Evolutionary conservation across 1,140 invertebrate species (phyloP).

Genomic region (Oryctes rhinoceros): DNA sequence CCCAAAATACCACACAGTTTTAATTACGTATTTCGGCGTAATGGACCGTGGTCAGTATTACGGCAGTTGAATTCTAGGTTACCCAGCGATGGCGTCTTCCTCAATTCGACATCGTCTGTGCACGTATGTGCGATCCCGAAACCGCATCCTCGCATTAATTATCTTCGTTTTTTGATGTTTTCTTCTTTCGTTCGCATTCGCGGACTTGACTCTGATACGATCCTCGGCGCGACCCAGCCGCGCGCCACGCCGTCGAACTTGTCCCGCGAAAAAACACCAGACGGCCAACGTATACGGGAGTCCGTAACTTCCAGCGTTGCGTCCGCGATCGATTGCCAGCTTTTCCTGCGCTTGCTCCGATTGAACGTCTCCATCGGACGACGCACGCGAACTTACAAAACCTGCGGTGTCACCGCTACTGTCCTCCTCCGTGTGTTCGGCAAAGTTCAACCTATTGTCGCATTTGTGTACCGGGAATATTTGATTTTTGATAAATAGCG

Average conservation of each 20-base stretch:
- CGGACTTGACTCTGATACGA: background rate
- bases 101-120: background rate
- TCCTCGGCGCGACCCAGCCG: background rate
- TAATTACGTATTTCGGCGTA: too few species aligned
- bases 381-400: conserved; percentile 17
- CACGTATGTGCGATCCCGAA: background rate
- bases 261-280: conserved; percentile 5
- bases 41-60: background rate
- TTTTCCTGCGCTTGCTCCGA: conserved; percentile 12
- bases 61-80: conserved; percentile 6
- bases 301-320: conserved; percentile 4
- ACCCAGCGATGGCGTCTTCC: background rate
- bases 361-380: background rate
- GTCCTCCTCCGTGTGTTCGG: conserved; percentile 16
- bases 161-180: background rate
- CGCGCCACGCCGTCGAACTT: background rate
- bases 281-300: background rate
- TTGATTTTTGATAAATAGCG: background rate
- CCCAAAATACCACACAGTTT: too few species aligned
- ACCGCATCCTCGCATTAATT: background rate
- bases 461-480: background rate
- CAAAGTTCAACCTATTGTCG: background rate
- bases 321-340: conserved; percentile 11
- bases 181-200: background rate
- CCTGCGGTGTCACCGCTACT: conserved; percentile 7